Evolutionary conservation across 1,140 invertebrate genomes (phyloP).

Genomic region (Druon quercuslanigerum): DNA sequence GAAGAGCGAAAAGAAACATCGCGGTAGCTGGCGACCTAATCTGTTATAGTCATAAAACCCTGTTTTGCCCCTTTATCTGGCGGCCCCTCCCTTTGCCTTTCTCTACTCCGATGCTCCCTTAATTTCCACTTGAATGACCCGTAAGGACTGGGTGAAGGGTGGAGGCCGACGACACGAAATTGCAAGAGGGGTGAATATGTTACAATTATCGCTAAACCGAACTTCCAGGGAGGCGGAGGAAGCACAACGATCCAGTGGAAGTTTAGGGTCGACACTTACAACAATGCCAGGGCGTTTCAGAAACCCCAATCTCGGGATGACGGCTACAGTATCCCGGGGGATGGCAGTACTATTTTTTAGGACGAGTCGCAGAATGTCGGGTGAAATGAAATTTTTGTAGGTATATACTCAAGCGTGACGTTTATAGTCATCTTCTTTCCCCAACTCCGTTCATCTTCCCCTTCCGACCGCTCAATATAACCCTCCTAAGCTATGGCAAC

Average conservation of each 20-base stretch:
- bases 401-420: constrained; percentile 47
- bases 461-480: constrained; percentile 35
- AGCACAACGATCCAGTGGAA: constrained; percentile 50
- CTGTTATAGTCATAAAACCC: constrained; percentile 60
- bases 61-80: constrained; percentile 53
- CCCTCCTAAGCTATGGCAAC: constrained; percentile 37
- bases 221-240: constrained; percentile 47
- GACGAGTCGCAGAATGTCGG: constrained; percentile 26
- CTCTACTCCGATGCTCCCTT: constrained; percentile 51
- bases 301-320: constrained; percentile 34
- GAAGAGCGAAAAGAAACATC: constrained; percentile 37
- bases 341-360: neutral
- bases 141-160: constrained; percentile 51
- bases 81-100: constrained; percentile 33
- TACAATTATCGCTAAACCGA: constrained; percentile 74
- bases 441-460: constrained; percentile 43
- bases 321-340: constrained; percentile 41
- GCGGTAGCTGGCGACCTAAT: constrained; percentile 49
- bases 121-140: constrained; percentile 56
- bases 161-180: constrained; percentile 42
- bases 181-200: constrained; percentile 67
- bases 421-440: constrained; percentile 41
- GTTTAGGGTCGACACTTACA: constrained; percentile 60
- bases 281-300: constrained; percentile 56
- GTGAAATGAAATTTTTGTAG: constrained; percentile 62